phyloP scores from a whole-genome alignment of 2,797 vertebrate species.

The Sternotherus odoratus region DNA sequence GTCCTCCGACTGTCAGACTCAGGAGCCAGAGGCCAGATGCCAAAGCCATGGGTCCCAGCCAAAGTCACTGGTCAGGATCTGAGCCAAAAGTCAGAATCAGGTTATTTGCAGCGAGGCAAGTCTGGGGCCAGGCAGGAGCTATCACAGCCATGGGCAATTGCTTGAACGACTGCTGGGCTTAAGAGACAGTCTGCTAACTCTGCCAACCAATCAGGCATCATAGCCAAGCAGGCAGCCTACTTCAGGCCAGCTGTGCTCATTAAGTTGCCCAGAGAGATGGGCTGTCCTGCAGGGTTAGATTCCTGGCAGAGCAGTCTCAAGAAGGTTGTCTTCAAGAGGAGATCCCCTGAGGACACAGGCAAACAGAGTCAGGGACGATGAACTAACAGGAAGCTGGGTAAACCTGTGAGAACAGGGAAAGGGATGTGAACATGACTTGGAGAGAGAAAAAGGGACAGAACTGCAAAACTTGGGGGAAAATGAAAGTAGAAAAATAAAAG shows the following conservation, averaged over 20 bases:
- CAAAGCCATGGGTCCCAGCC: background rate
- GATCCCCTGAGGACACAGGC: background rate
- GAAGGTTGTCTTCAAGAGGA: background rate
- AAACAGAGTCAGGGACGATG: background rate
- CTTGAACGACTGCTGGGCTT: background rate
- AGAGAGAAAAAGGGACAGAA: background rate
- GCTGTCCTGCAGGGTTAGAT: background rate
- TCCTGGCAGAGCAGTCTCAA: background rate
- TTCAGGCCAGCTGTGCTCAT: background rate
- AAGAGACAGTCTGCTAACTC: background rate
- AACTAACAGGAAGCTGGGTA: background rate
- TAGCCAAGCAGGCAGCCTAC: background rate
- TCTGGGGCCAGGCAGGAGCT: background rate
- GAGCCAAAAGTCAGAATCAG: background rate
- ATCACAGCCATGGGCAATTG: background rate
- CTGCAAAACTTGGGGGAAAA: background rate
- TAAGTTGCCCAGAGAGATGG: background rate
- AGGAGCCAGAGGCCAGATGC: background rate
- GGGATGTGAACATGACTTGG: background rate
- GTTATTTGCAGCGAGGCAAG: background rate
- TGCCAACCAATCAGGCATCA: background rate
- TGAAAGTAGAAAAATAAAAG: background rate
- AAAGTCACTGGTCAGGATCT: background rate
- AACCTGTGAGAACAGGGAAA: background rate
- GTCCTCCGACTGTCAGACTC: background rate